phyloP scores from a whole-genome alignment of 2,888 invertebrate genomes.

The Heteromurus nitidus region DNA sequence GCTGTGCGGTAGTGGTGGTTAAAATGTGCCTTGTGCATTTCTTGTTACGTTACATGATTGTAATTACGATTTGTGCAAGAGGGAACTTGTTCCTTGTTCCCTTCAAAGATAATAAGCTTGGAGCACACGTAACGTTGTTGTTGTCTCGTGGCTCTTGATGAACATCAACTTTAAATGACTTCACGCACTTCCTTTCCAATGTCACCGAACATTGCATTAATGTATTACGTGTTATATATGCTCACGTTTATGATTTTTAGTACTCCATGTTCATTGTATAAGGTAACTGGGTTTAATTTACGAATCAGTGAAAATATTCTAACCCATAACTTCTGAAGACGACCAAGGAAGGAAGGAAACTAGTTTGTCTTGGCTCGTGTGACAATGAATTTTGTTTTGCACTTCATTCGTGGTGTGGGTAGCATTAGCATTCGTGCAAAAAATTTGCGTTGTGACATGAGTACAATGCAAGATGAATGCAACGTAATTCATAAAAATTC shows the following conservation, averaged over 20 bases:
- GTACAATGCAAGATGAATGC: no score
- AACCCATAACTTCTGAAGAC: no score
- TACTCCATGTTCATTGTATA: neutral
- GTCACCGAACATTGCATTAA: slow-evolving; percentile 13
- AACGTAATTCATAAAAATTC: no score
- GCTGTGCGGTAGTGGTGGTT: no score
- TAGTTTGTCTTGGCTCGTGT: neutral
- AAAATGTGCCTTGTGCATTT: no score
- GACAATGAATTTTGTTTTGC: neutral
- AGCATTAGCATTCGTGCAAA: no score
- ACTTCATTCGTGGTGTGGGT: no score
- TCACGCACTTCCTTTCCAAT: slow-evolving; percentile 20
- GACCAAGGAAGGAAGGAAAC: neutral
- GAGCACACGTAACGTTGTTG: neutral
- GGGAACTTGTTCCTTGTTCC: slow-evolving; percentile 24
- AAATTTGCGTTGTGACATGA: no score
- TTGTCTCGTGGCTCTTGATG: neutral
- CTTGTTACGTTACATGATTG: no score
- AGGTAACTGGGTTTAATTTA: neutral
- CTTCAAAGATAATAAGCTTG: neutral
- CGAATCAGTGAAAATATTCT: neutral
- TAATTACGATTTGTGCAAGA: neutral
- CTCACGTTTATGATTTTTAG: neutral
- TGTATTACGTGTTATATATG: neutral
- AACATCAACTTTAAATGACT: neutral